Percentiles rank a stretch among this genome's conserved stretches.
These are phyloP conservation scores for Aphelocoma californica DNA, from an alignment of 2,797 vertebrate species.

Conservation along the genomic window DNA sequence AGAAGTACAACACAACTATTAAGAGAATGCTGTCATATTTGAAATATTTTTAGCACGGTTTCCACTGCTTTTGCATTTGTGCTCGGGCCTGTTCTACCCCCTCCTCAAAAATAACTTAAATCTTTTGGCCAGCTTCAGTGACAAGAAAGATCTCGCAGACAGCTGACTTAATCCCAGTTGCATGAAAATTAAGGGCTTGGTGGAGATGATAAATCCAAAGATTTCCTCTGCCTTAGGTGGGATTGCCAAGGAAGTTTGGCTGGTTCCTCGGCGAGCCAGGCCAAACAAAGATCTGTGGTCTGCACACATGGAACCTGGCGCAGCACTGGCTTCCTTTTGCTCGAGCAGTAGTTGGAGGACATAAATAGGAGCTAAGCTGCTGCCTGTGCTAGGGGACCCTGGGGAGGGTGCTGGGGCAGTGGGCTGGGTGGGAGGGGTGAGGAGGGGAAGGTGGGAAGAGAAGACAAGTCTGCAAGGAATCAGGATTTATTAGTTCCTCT, in stretches of 20 bases:
- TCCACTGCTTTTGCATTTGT: background rate
- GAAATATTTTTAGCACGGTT: background rate
- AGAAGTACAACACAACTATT: background rate
- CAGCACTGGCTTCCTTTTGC: background rate
- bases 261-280: background rate
- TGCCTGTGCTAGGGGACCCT: background rate
- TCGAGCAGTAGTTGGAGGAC: background rate
- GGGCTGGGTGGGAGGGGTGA: background rate
- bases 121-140: background rate
- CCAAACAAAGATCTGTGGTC: slow-evolving; percentile 6
- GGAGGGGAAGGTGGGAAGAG: slow-evolving; percentile 21
- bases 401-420: background rate
- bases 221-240: slow-evolving; percentile 21
- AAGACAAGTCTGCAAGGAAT: slow-evolving; percentile 7
- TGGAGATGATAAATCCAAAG: background rate
- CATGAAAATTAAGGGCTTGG: background rate
- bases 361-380: slow-evolving; percentile 24
- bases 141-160: background rate
- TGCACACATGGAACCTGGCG: slow-evolving; percentile 9
- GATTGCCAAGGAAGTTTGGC: slow-evolving; percentile 48
- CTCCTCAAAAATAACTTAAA: background rate
- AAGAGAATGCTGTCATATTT: background rate
- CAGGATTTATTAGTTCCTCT: slow-evolving; percentile 51
- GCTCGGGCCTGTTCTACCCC: background rate
- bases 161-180: slow-evolving; percentile 1